Evolutionary conservation across 2,888 invertebrate species (phyloP).

Genomic region (Sinotaia quadrata): DNA sequence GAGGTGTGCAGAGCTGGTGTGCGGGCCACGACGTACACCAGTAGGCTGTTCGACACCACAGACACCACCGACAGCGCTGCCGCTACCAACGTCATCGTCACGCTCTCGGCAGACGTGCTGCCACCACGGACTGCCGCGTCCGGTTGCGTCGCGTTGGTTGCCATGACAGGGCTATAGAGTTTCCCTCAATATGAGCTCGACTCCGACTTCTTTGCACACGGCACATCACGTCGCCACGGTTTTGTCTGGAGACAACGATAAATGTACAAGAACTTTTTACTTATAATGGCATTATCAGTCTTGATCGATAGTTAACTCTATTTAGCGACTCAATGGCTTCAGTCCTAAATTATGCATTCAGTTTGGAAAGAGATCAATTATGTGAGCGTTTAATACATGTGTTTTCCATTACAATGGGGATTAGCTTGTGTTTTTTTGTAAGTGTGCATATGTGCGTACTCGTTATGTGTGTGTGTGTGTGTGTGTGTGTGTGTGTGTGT

Average conservation of each 20-base stretch:
- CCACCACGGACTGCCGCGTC: not conserved
- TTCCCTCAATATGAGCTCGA: not conserved
- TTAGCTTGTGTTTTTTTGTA: not conserved
- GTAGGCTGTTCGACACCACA: conserved; percentile 36
- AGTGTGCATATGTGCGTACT: not conserved
- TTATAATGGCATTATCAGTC: too few relatives aligned
- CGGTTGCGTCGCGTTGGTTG: not conserved
- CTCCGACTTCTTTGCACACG: not conserved
- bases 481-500: conserved; percentile 3
- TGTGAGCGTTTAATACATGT: too few relatives aligned
- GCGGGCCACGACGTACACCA: conserved; percentile 42
- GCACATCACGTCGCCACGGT: not conserved
- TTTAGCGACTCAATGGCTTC: too few relatives aligned
- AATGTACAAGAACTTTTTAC: too few relatives aligned
- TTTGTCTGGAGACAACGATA: not conserved
- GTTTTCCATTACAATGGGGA: too few relatives aligned
- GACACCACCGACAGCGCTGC: conserved; percentile 35
- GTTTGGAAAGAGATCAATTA: too few relatives aligned
- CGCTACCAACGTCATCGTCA: conserved; percentile 32
- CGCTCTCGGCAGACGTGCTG: not conserved
- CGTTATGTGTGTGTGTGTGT: conserved; percentile 3
- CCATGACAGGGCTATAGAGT: not conserved
- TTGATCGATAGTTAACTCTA: too few relatives aligned
- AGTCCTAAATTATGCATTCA: too few relatives aligned
- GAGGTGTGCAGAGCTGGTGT: conserved; percentile 49